A percentile compares a stretch with the other conserved stretches of the same genome.
These are phyloP conservation scores for Spilogale gracilis DNA, from an alignment of 2,113 vertebrate species.

Conservation along the genomic window DNA sequence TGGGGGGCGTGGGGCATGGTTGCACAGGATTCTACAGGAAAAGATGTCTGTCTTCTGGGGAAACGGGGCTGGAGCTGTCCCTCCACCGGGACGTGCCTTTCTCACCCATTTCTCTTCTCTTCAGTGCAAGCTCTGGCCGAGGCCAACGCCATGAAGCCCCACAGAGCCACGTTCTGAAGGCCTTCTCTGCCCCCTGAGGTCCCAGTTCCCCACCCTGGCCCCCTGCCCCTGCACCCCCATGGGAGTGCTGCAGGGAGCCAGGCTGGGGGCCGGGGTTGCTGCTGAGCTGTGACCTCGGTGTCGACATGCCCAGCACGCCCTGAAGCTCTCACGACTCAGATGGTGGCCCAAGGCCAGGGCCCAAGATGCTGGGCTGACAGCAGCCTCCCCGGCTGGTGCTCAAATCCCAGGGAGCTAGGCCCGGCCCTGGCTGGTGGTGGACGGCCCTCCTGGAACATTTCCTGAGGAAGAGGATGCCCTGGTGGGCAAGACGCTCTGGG, in stretches of 20 bases:
- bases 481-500: neutral
- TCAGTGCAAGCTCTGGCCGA: slow-evolving; percentile 93
- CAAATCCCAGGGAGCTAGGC: neutral
- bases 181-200: neutral
- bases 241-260: neutral
- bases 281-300: neutral
- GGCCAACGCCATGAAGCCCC: slow-evolving; percentile 90
- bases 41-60: neutral
- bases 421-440: neutral
- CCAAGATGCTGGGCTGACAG: neutral
- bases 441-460: neutral
- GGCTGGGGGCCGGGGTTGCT: slow-evolving; percentile 20
- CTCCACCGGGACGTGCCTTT: rapidly evolving
- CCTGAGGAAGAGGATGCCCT: neutral
- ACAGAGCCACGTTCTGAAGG: slow-evolving; percentile 92
- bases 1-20: neutral
- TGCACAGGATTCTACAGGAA: neutral
- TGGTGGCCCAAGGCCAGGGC: neutral
- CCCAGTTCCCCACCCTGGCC: neutral
- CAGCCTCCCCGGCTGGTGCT: neutral
- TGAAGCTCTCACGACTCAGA: neutral
- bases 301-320: neutral
- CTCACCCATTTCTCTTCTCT: slow-evolving; percentile 59
- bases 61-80: neutral
- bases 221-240: rapidly evolving